phyloP scores from a whole-genome alignment of 2,797 vertebrate genomes.

The Girardinus metallicus region DNA sequence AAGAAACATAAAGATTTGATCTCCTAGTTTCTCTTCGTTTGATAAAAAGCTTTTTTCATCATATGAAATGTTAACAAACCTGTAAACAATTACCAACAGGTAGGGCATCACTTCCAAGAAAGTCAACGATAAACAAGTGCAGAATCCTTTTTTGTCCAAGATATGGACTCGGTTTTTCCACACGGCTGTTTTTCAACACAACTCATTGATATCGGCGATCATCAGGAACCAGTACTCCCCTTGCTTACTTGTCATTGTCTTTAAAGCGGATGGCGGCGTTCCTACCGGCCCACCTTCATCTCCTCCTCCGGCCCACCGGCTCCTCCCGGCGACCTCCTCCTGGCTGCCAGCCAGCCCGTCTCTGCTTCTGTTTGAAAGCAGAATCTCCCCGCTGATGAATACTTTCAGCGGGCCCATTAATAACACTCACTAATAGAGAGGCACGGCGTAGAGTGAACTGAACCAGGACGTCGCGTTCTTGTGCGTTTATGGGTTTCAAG shows the following conservation, averaged over 20 bases:
- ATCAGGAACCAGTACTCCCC: constrained; percentile 7
- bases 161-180: constrained; percentile 40
- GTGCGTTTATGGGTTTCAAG: constrained; percentile 18
- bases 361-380: constrained; percentile 63
- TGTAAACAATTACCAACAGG: constrained; percentile 29
- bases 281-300: background rate
- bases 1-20: background rate
- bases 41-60: constrained; percentile 6
- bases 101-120: constrained; percentile 20
- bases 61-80: constrained; percentile 17
- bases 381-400: constrained; percentile 56
- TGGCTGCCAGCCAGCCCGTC: constrained; percentile 38
- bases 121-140: constrained; percentile 27
- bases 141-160: background rate
- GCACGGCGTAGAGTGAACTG: constrained; percentile 32
- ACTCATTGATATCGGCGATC: constrained; percentile 39
- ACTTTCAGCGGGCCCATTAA: constrained; percentile 61
- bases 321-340: constrained; percentile 30
- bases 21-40: constrained; percentile 5
- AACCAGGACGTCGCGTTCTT: background rate
- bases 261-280: constrained; percentile 3
- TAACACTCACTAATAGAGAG: constrained; percentile 61
- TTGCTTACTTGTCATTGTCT: constrained; percentile 28
- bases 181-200: constrained; percentile 9
- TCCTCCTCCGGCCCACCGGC: background rate